Evolutionary conservation across 2,888 invertebrate species (phyloP).

Genomic region (Macrosiphum euphorbiae): DNA sequence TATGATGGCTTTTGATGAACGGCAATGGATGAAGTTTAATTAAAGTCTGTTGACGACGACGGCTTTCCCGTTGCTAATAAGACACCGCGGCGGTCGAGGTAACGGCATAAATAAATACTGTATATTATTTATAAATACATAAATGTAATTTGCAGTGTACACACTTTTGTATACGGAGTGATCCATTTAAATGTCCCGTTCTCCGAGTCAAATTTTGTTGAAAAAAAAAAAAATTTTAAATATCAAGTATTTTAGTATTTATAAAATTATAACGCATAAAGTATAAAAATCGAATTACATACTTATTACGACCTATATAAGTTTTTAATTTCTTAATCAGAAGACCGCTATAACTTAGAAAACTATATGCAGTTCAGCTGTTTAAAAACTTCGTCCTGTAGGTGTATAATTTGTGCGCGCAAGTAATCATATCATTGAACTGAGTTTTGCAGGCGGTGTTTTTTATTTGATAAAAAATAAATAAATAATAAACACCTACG

Average conservation of each 20-base stretch:
- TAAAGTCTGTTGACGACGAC: constrained; percentile 22
- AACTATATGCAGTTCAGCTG: neutral
- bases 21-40: neutral
- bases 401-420: neutral
- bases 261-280: too few species aligned
- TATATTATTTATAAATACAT: neutral
- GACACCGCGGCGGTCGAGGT: neutral
- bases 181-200: neutral
- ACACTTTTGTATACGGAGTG: neutral
- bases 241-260: too few species aligned
- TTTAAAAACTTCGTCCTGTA: neutral
- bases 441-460: neutral
- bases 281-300: too few species aligned
- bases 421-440: neutral
- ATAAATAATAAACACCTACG: neutral
- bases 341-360: neutral
- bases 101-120: neutral
- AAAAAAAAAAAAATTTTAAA: neutral
- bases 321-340: neutral
- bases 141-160: neutral
- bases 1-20: constrained; percentile 19
- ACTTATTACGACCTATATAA: too few species aligned
- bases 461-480: constrained; percentile 13
- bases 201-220: neutral
- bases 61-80: neutral